Conservation (phyloP, 2,888 invertebrate genomes). For the Agrochola lychnidis region DNA sequence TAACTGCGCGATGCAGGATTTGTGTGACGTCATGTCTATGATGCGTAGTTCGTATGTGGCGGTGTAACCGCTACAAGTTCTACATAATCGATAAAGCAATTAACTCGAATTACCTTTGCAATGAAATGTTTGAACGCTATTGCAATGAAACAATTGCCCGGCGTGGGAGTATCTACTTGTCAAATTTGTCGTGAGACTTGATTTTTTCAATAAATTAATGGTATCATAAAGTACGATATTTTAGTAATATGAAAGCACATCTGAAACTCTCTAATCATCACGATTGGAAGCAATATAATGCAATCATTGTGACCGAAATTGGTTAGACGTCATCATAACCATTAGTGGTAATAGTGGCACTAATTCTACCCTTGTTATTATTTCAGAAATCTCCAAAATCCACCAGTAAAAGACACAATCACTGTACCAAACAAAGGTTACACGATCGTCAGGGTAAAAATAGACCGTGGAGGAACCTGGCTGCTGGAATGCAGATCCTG, state of each 20-base stretch:
- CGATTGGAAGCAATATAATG: neutral
- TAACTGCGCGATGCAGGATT: too few species aligned
- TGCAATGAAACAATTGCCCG: neutral
- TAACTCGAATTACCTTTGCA: neutral
- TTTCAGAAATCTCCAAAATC: slow-evolving; percentile 87
- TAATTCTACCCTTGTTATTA: neutral
- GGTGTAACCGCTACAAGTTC: too few species aligned
- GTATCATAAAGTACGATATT: neutral
- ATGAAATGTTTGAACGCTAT: neutral
- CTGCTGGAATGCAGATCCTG: slow-evolving; percentile 87
- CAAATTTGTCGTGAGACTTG: neutral
- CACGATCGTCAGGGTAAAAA: slow-evolving; percentile 88
- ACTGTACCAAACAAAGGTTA: slow-evolving; percentile 92
- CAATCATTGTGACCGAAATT: neutral
- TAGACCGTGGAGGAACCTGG: slow-evolving; percentile 90
- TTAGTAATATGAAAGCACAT: neutral
- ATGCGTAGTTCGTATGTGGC: too few species aligned
- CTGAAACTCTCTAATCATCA: neutral
- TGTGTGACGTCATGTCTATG: too few species aligned
- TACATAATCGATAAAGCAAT: neutral
- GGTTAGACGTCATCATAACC: neutral
- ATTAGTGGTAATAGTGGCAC: neutral
- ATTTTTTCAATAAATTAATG: neutral
- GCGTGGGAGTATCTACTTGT: neutral
- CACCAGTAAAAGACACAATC: slow-evolving; percentile 91